Percentiles rank a stretch among this genome's conserved stretches.
Evolutionary conservation across 2,888 invertebrate genomes (phyloP).

Genomic region (Choreutis nemorana): DNA sequence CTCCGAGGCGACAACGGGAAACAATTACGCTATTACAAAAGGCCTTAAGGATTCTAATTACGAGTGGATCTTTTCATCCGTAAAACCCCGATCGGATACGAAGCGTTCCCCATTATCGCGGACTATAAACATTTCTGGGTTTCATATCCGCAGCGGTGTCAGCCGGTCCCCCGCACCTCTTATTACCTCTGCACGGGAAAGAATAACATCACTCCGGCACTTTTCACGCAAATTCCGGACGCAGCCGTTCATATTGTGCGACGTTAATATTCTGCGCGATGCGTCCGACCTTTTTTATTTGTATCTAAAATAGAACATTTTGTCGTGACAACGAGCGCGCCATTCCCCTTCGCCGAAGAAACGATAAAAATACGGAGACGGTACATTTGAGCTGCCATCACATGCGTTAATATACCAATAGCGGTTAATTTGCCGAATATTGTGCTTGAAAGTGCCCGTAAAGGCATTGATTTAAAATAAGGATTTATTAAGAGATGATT

Average conservation of each 20-base stretch:
- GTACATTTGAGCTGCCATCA: constrained; percentile 33
- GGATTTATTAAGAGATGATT: no score
- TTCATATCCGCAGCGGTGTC: constrained; percentile 62
- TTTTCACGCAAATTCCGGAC: constrained; percentile 63
- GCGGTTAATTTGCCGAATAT: no score
- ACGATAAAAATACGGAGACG: constrained; percentile 53
- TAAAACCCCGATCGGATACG: constrained; percentile 53
- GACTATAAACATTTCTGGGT: constrained; percentile 60
- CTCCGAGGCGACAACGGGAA: constrained; percentile 48
- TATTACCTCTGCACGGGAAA: constrained; percentile 62
- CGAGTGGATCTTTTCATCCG: constrained; percentile 45
- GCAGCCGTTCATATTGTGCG: constrained; percentile 63
- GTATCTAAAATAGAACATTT: constrained; percentile 67
- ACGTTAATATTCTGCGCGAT: constrained; percentile 62
- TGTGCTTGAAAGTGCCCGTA: no score
- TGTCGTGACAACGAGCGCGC: constrained; percentile 60
- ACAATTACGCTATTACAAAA: constrained; percentile 55
- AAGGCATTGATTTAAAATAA: no score
- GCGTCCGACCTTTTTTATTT: constrained; percentile 67
- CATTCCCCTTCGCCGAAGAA: constrained; percentile 43
- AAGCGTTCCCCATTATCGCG: constrained; percentile 50
- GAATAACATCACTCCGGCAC: constrained; percentile 64
- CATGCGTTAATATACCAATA: no score
- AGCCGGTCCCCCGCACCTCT: constrained; percentile 47
- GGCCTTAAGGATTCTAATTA: constrained; percentile 57